Conservation (phyloP, 2,113 vertebrate genomes). For the Carassius auratus region DNA sequence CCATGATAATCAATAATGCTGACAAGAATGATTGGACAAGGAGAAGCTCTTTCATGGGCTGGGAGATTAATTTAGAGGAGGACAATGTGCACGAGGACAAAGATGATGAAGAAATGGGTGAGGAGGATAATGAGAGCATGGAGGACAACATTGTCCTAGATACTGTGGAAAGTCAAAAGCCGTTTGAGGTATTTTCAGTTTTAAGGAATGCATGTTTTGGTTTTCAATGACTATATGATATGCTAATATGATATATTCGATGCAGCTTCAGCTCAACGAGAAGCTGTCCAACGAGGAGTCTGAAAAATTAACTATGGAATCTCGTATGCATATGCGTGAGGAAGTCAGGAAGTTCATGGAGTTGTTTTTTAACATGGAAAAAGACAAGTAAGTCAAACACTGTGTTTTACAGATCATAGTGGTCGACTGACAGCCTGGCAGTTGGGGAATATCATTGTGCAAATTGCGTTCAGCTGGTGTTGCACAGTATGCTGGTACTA, state of each 20-base stretch:
- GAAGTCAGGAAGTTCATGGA: slow-evolving; percentile 85
- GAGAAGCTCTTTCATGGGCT: slow-evolving; percentile 78
- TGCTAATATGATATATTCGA: not conserved
- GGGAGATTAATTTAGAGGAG: slow-evolving; percentile 87
- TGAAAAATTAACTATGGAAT: slow-evolving; percentile 83
- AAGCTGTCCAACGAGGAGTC: slow-evolving; percentile 42
- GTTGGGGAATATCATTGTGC: too few species aligned
- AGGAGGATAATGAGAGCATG: slow-evolving; percentile 44
- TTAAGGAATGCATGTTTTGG: too few species aligned
- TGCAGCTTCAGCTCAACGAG: slow-evolving; percentile 46
- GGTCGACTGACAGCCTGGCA: too few species aligned
- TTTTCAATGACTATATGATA: not conserved
- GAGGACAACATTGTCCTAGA: slow-evolving; percentile 52
- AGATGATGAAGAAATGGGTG: slow-evolving; percentile 57
- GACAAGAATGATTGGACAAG: slow-evolving; percentile 67
- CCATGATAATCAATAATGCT: slow-evolving; percentile 62
- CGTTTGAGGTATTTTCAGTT: slow-evolving; percentile 29
- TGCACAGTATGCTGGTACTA: too few species aligned
- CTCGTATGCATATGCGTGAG: slow-evolving; percentile 87
- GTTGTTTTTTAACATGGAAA: slow-evolving; percentile 80
- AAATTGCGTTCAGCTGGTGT: too few species aligned
- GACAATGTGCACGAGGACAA: slow-evolving; percentile 76
- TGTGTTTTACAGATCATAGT: too few species aligned
- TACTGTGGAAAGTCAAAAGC: slow-evolving; percentile 38
- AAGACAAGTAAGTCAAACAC: slow-evolving; percentile 76